These are phyloP conservation scores for Cremastinae sp. DNA, from an alignment of 2,888 invertebrate species.

Conservation along the genomic window DNA sequence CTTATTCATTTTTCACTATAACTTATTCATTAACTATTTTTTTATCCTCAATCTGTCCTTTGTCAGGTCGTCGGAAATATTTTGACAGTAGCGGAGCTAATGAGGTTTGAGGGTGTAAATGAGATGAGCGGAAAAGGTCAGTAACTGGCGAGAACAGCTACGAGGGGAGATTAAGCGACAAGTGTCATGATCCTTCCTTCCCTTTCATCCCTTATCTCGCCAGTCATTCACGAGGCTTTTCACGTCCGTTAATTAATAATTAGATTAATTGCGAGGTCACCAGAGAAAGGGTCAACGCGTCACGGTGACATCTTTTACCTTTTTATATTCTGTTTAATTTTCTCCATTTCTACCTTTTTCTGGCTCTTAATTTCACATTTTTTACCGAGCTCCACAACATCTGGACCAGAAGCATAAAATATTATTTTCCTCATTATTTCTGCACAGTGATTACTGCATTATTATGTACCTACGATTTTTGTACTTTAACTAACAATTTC, in stretches of 20 bases:
- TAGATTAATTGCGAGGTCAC: conserved; percentile 49
- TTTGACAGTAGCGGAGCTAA: conserved; percentile 30
- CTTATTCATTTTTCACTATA: too few species aligned
- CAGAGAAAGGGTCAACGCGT: conserved; percentile 22
- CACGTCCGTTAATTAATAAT: conserved; percentile 54
- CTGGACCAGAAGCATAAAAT: too few species aligned
- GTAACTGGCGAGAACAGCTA: conserved; percentile 44
- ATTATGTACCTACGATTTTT: too few species aligned
- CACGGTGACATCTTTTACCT: conserved; percentile 37
- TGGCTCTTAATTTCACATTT: too few species aligned
- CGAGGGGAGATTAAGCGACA: conserved; percentile 36
- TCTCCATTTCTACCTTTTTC: too few species aligned
- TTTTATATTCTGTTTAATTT: conserved; percentile 8
- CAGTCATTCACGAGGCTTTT: conserved; percentile 4
- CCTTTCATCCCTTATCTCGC: conserved; percentile 27
- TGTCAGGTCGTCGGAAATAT: too few species aligned
- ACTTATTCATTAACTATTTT: too few species aligned
- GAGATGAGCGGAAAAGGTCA: conserved; percentile 30
- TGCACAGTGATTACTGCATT: too few species aligned
- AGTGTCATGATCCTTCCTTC: conserved; percentile 15
- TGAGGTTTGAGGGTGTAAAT: conserved; percentile 27
- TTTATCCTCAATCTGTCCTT: too few species aligned
- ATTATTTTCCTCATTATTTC: too few species aligned
- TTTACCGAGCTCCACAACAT: too few species aligned
- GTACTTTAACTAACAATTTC: too few species aligned